These are phyloP conservation scores for Cryptotis parvus DNA, from an alignment of 2,113 vertebrate species.

Conservation along the genomic window DNA sequence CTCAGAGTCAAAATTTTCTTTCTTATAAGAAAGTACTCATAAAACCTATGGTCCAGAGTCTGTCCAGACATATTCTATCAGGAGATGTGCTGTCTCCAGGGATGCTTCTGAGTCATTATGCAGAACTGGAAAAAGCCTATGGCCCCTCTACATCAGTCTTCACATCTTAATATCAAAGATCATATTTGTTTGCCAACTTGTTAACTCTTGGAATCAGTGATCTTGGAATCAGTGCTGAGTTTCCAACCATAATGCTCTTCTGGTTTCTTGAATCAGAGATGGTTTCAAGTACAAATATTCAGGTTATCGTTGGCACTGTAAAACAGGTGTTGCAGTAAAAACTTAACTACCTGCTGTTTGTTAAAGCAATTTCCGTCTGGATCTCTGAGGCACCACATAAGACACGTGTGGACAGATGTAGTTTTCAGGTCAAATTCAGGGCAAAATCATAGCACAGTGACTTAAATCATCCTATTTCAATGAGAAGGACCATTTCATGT, in stretches of 20 bases:
- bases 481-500: slow-evolving; percentile 4
- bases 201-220: background rate
- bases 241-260: slow-evolving; percentile 18
- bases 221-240: slow-evolving; percentile 7
- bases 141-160: background rate
- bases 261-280: slow-evolving; percentile 57
- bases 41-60: background rate
- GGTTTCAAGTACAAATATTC: slow-evolving; percentile 63
- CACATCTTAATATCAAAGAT: background rate
- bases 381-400: slow-evolving; percentile 32
- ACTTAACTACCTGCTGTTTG: slow-evolving; percentile 72
- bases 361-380: slow-evolving; percentile 48
- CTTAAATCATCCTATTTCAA: slow-evolving; percentile 1
- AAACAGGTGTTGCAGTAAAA: slow-evolving; percentile 29
- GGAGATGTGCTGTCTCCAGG: background rate
- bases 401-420: slow-evolving; percentile 42
- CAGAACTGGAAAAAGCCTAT: slow-evolving; percentile 4
- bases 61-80: background rate
- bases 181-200: background rate
- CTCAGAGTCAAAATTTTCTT: slow-evolving; percentile 31
- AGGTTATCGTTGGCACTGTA: slow-evolving; percentile 50
- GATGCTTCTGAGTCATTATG: slow-evolving; percentile 27
- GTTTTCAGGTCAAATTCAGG: slow-evolving; percentile 1
- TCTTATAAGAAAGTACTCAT: background rate
- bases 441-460: background rate